Base-by-base conservation (phyloP, 2,797 vertebrate species). In the Bucorvus abyssinicus region DNA sequence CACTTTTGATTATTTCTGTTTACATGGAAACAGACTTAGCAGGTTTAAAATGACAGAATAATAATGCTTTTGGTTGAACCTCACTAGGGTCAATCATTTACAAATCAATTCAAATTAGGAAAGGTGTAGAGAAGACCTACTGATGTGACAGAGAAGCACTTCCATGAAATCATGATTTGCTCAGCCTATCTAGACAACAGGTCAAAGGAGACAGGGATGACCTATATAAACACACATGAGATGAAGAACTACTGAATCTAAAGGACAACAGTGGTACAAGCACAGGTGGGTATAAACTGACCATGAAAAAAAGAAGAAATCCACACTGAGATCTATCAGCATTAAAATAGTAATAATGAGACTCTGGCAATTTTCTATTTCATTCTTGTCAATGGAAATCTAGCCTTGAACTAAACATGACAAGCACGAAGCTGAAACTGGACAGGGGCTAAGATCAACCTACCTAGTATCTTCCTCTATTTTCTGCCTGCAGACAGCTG, bases 391-490 rank as follows among this genome's bases (percentile, higher is more conserved):
- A 55, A 10, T 20, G 22, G 10, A 87, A 40, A 69, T 61, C 42
- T 42, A 56, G n/a, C 23, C 42, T 68, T 65, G 77, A 95, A 79
- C 36, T 53, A 55, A 71, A 59, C 6, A 36, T 17, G 29, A 82
- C 36, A 75, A 89, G 32, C 55, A 86, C 1, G 1, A 90, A 88
- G 57, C 27, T 89, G 61, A 71, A 86, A 84, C 19, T 44, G 34
- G 59, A 45, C 27, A 55, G 67, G 44, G 89, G 56, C 68, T 60
- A 87, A 92, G 70, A 74, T 27, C n/a, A 79, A 98, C 98, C 97
- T 96, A 99, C 99, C 97, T 97, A 20, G 95, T 81, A 93, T 92
- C 93, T 77, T 97, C 97, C 93, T 98, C 98, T 95, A 98, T 98
- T 93, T 98, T 98, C 92, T 98, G 98, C 23, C 84, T 98, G 95